Base-by-base conservation (phyloP, 2,797 vertebrate genomes). In the Scarus forsteni region DNA sequence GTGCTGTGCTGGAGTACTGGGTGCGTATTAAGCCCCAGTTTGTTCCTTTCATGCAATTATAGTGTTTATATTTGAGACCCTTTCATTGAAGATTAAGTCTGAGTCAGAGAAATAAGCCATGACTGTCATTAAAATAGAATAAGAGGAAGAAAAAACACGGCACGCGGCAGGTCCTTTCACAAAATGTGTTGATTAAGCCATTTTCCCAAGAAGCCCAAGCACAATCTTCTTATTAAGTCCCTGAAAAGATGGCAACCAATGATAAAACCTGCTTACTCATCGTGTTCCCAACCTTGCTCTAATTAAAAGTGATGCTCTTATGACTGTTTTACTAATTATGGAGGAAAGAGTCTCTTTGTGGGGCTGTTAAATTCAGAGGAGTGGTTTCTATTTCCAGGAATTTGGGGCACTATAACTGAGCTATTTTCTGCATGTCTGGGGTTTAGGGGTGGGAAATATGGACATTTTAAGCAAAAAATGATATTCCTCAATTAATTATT, bases 121-220 rank as follows among this genome's bases (percentile, higher is more conserved):
- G 57, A 76, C 73, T 70, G 19, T 14, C 27, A 63, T 46, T 53
- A 27, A 56, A 52, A 52, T 52, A 34, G 46, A 55, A 72, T 64
- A 48, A 50, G 43, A 52, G 18, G 4, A 4, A 27, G 27, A 59
- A 40, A 58, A 10, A 57, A 34, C 46, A 16, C 1, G 16, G 44
- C 54, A 55, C 46, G 19, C 36, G 7, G 44, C 50, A 35, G 57
- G 39, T 38, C 49, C 16, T 68, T 53, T 51, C 9, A 34, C 6
- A 19, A 38, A 69, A 49, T 4, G 1, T 16, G 4, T 62, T 55
- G 1, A 35, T 52, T 16, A 66, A 48, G 66, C 60, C 15, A 60
- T 76, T 69, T 72, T 19, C 42, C 15, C 39, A 34, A 10, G 44
- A 42, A 18, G 16, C 7, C 27, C n/a, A 7, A 6, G 8, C 42